A percentile compares a stretch with the other conserved stretches of the same genome.
These are phyloP conservation scores for Helarctos malayanus DNA, from an alignment of 2,797 vertebrate genomes.

Conservation along the genomic window DNA sequence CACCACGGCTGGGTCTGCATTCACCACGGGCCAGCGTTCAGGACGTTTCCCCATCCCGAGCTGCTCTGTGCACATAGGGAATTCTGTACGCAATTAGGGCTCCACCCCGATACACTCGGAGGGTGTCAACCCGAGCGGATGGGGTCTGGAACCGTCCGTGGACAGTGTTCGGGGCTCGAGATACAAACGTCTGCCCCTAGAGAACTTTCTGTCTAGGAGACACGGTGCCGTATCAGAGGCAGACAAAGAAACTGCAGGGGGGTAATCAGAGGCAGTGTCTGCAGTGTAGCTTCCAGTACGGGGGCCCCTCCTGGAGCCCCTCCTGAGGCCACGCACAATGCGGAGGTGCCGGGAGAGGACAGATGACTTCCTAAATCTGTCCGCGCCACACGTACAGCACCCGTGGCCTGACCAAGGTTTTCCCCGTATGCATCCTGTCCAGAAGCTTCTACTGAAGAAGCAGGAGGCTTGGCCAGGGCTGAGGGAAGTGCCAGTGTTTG, in stretches of 20 bases:
- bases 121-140: no score
- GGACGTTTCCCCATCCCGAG: neutral
- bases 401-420: neutral
- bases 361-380: neutral
- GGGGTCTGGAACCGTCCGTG: neutral
- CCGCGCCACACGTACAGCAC: no score
- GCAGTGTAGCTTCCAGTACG: neutral
- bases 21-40: neutral
- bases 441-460: neutral
- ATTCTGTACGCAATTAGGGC: neutral
- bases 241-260: neutral
- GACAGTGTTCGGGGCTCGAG: no score
- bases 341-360: neutral
- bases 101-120: neutral
- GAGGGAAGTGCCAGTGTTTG: neutral
- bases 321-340: no score
- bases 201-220: neutral
- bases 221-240: no score
- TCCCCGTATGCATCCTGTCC: neutral
- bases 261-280: neutral
- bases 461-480: neutral
- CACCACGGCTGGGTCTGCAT: accelerated
- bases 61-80: neutral
- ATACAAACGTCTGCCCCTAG: neutral
- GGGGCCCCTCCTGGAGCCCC: neutral